Base-by-base conservation (phyloP, 1,140 invertebrate species). In the Ctenoplectra terminalis region DNA sequence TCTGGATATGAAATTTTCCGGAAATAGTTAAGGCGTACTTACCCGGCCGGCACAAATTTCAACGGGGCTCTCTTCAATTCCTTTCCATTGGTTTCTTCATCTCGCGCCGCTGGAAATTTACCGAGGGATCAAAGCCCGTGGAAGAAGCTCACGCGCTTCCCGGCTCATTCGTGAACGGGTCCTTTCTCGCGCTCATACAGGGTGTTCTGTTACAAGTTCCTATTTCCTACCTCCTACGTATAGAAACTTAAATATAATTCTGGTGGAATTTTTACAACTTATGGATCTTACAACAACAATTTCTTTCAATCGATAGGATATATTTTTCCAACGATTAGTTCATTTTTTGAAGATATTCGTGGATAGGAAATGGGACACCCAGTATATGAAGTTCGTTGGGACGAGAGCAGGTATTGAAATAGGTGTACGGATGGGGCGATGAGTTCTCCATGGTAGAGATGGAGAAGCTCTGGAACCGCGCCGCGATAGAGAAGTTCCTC, bases 51-150 rank as follows among this genome's bases (percentile, higher is more conserved):
- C 40, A 71, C 23, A 71, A 78, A 78, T 78, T 78, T 78, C 76
- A 61, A 61, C 52, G 56, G 56, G 11, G 43, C 31, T 43, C 61
- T 11, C 54, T 50, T 71, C 29, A 52, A 71, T 71, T 60, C 29
- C 40, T 70, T 43, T 70, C 71, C 69, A 76, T 77, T 52, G 43
- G 61, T 72, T 82, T 84, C 70, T 66, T 66, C 58, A 46, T 82
- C 72, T 77, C 15, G 43, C 37, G 23, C 56, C 69, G 72, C 52
- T 71, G 50, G 9, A 82, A 84, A 82, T 81, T 67, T 83, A 83
- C 54, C 8, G 43, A 71, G 52, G 66, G 46, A 66, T 72, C 66
- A 50, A 74, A 56, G 52, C 26, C 61, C 29, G 9, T n/a, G 67
- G 37, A 77, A 73, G 70, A 74, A 56, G 70, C 20, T 37, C 23